A percentile compares a stretch with the other conserved stretches of the same genome.
phyloP scores from a whole-genome alignment of 2,888 invertebrate species.

The Catonia carolina region DNA sequence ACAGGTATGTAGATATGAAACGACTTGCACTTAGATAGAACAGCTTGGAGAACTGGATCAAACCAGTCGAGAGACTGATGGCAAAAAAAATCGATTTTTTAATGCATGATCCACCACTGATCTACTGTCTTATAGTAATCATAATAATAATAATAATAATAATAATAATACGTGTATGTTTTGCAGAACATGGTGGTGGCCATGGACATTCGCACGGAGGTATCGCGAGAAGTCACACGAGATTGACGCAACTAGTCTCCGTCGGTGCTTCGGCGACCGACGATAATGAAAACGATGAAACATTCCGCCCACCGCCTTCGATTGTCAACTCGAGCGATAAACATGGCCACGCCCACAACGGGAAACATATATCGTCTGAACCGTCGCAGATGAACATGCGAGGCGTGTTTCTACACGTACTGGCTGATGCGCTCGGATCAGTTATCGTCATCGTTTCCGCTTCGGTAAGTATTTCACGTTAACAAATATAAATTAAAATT shows the following conservation, averaged over 20 bases:
- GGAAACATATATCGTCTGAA: constrained; percentile 39
- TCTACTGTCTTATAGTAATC: too few species aligned
- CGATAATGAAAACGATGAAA: constrained; percentile 65
- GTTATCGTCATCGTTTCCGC: constrained; percentile 87
- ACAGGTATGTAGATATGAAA: too few species aligned
- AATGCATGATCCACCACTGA: too few species aligned
- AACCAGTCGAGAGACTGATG: too few species aligned
- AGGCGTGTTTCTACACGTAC: constrained; percentile 97
- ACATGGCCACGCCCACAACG: constrained; percentile 42
- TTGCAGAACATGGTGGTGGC: constrained; percentile 33
- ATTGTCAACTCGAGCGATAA: constrained; percentile 38
- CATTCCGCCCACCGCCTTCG: constrained; percentile 47
- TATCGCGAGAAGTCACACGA: constrained; percentile 52
- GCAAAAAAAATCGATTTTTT: too few species aligned
- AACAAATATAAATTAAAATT: too few species aligned
- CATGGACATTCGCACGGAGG: constrained; percentile 60
- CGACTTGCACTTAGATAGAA: too few species aligned
- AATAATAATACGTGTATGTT: too few species aligned
- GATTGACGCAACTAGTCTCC: constrained; percentile 51
- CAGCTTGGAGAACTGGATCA: too few species aligned
- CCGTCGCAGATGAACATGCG: constrained; percentile 95
- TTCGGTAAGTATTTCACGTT: constrained; percentile 42
- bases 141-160: too few species aligned
- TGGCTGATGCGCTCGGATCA: constrained; percentile 95
- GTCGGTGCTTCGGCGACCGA: constrained; percentile 47